Evolutionary conservation across 2,888 invertebrate species (phyloP), one percentile per base, ranked within the genome.

Genomic region (Drosophila paucipuncta): DNA sequence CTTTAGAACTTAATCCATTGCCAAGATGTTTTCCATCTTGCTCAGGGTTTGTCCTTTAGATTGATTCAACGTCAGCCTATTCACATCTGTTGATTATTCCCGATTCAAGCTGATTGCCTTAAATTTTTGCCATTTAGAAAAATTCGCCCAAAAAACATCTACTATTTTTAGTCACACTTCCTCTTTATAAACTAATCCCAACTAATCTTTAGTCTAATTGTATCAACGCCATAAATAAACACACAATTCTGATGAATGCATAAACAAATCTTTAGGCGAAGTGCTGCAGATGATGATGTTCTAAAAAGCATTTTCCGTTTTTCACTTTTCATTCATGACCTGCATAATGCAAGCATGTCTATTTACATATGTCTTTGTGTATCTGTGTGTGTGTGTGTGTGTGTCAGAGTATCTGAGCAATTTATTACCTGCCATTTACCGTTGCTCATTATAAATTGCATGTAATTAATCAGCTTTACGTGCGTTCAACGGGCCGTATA

Each of bases 391-490:
- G 59, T 62, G 67, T 65, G 50, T 53, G 55, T 67, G 55, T 67
- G 47, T 59, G 31, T 50, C 4, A 7, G 49, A 41, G 57, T 39
- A 49, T 22, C 52, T 68, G 65, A 73, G 80, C 84, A 86, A 89
- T 90, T 89, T 89, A 91, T 89, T 89, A 86, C 85, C 91, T 89
- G 91, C 87, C 91, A 90, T 86, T 86, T 87, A 78, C 82, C 87
- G 74, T 74, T 85, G 55, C 78, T 82, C 91, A 89, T 87, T 91
- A 87, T 87, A 89, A 89, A 87, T 87, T 87, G 71, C 85, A 74
- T 61, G 90, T 78, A 87, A 87, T 87, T 91, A 87, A 87, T 87
- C 91, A 87, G 82, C 65, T 89, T 76, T 78, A 68, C 83, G 77
- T 89, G 82, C 73, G 91, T 80, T 76, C 90, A 90, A 74, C 87